Base-by-base conservation (phyloP, 2,113 vertebrate species). In the Nannospalax galili region DNA sequence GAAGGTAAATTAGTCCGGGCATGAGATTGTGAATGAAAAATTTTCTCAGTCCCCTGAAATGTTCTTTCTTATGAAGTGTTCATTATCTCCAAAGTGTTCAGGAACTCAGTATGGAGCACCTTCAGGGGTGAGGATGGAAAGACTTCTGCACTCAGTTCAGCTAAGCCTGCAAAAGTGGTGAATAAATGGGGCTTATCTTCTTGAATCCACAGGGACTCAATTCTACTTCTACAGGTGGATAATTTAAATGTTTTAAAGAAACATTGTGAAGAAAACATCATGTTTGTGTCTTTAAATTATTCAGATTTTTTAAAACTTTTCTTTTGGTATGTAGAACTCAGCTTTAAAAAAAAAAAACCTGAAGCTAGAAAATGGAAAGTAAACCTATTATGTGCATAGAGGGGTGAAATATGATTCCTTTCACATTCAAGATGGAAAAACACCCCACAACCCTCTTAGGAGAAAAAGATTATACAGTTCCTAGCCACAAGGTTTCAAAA, bases 1-100 rank as follows among this genome's bases (percentile, higher is more conserved):
- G 65, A 73, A 64, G 95, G 85, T 77, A 94, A 65, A 88, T 81
- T 70, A 89, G 91, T 22, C 12, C 42, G 89, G 16, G 10, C 74
- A 89, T 78, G 42, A 93, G 56, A 60, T 60, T 42, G 60, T 79
- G 78, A 58, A 17, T 69, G 45, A 74, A 91, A 79, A 26, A 11
- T 35, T 85, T 81, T 67, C 81, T 82, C 40, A 62, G 28, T 48
- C 56, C 17, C 15, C 73, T 75, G 91, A 67, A 65, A 84, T 92
- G 56, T 48, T 69, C 42, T 85, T 40, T 84, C 42, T 32, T 78
- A 60, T 1, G 26, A 35, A 81, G 32, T 62, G 75, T 64, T 22
- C 62, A 75, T 73, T 58, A 84, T 80, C 77, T 73, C 37, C 60
- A 90, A 92, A 20, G 1, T 37, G 35, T 56, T 84, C 64, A 26